A percentile compares a stretch with the other conserved stretches of the same genome.
These are phyloP conservation scores for Magallana angulata DNA, from an alignment of 1,140 invertebrate species.

Conservation along the genomic window DNA sequence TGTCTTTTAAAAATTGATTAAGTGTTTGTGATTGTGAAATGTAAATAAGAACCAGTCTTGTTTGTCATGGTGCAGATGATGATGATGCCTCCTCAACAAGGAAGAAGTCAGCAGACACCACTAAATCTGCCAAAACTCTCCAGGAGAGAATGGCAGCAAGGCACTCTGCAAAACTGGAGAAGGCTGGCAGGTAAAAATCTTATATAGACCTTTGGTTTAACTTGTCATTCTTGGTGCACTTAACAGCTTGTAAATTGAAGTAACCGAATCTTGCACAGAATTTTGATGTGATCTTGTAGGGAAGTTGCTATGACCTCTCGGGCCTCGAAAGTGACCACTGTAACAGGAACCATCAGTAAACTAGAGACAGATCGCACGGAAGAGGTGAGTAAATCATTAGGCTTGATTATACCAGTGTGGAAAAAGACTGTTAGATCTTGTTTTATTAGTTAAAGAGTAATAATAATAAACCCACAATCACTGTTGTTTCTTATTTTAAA, in stretches of 20 bases:
- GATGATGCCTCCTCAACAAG: conserved; percentile 52
- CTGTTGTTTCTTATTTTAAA: no score
- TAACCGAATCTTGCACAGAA: no score
- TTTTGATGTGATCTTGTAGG: conserved; percentile 17
- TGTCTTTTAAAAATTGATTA: no score
- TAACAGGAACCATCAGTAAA: conserved; percentile 61
- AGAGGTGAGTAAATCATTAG: conserved; percentile 41
- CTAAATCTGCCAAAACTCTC: conserved; percentile 68
- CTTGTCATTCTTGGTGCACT: no score
- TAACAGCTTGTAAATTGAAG: no score
- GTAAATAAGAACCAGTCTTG: no score
- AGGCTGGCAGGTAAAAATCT: background rate
- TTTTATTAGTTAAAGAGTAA: no score
- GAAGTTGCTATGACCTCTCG: conserved; percentile 53
- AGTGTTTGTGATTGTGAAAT: no score
- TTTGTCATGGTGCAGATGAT: conserved; percentile 48
- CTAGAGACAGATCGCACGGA: conserved; percentile 62
- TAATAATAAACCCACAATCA: no score
- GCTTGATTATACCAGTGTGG: no score
- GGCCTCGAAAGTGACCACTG: conserved; percentile 62
- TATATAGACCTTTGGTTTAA: no score
- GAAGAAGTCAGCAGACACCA: conserved; percentile 58
- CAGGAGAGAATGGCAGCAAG: conserved; percentile 64
- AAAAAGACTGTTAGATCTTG: no score
- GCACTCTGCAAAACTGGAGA: conserved; percentile 58